phyloP scores from a whole-genome alignment of 2,113 vertebrate genomes.

The Zeus faber region DNA sequence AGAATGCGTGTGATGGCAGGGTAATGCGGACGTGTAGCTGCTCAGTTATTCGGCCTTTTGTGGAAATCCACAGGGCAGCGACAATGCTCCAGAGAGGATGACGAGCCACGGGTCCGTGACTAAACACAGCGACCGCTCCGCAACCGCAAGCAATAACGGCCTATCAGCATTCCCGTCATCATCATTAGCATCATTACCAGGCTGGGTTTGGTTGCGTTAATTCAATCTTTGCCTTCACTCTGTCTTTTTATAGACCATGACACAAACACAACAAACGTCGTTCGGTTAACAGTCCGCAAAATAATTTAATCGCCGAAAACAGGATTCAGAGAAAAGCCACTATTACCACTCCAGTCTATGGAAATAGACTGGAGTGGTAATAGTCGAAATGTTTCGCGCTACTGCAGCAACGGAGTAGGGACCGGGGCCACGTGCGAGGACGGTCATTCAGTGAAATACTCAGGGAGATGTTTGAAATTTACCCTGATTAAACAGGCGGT shows the following conservation, averaged over 20 bases:
- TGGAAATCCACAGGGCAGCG: constrained; percentile 20
- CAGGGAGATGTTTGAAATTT: neutral
- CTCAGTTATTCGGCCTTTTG: constrained; percentile 28
- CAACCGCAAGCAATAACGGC: constrained; percentile 17
- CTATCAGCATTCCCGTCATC: constrained; percentile 45
- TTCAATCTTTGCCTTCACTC: constrained; percentile 51
- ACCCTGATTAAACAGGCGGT: neutral
- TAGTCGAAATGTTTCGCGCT: too few relatives aligned
- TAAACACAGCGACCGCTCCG: constrained; percentile 5
- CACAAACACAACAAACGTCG: constrained; percentile 21
- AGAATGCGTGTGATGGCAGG: constrained; percentile 41
- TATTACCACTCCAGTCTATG: too few relatives aligned
- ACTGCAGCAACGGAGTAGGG: too few relatives aligned
- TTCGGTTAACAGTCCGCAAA: neutral
- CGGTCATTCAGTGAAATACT: neutral
- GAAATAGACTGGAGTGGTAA: too few relatives aligned
- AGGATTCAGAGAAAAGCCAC: too few relatives aligned
- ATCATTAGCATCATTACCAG: constrained; percentile 55
- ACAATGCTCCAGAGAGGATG: constrained; percentile 19
- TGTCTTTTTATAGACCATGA: constrained; percentile 65
- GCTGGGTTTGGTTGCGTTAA: constrained; percentile 50
- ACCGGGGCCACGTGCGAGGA: neutral
- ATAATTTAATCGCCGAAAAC: constrained; percentile 42
- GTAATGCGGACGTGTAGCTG: constrained; percentile 10
- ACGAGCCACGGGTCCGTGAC: neutral